These are phyloP conservation scores for Lophotriccus pileatus DNA, from an alignment of 2,797 vertebrate genomes.

Conservation along the genomic window DNA sequence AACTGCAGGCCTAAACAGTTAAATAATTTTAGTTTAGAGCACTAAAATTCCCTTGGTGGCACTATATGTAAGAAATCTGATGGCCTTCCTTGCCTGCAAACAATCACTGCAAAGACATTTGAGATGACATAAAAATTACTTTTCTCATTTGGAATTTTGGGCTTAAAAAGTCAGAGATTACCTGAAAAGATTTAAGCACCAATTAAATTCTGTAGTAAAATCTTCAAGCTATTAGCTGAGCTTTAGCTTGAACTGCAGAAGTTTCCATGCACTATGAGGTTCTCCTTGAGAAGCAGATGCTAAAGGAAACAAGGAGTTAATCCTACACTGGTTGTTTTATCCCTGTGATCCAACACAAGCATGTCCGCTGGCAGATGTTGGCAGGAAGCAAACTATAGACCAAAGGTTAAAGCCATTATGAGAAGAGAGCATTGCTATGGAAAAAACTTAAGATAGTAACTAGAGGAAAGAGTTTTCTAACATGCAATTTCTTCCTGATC, in stretches of 20 bases:
- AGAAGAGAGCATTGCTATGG: not conserved
- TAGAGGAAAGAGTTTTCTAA: not conserved
- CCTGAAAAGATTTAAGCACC: not conserved
- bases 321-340: not conserved
- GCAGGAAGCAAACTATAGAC: not conserved
- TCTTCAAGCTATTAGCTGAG: not conserved
- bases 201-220: not conserved
- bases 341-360: not conserved
- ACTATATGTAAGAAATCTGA: not conserved
- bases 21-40: not conserved
- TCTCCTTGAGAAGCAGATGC: not conserved
- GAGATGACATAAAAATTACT: not conserved
- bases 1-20: not conserved
- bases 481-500: not conserved
- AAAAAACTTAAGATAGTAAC: not conserved
- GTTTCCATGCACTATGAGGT: not conserved
- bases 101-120: not conserved
- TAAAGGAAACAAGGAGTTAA: not conserved
- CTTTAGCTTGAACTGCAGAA: not conserved
- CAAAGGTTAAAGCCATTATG: not conserved
- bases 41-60: not conserved
- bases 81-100: not conserved
- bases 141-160: not conserved
- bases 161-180: not conserved
- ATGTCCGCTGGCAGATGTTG: not conserved